Percentiles rank a stretch among this genome's conserved stretches.
phyloP scores from a whole-genome alignment of 2,797 vertebrate genomes.

The Gallirallus australis region DNA sequence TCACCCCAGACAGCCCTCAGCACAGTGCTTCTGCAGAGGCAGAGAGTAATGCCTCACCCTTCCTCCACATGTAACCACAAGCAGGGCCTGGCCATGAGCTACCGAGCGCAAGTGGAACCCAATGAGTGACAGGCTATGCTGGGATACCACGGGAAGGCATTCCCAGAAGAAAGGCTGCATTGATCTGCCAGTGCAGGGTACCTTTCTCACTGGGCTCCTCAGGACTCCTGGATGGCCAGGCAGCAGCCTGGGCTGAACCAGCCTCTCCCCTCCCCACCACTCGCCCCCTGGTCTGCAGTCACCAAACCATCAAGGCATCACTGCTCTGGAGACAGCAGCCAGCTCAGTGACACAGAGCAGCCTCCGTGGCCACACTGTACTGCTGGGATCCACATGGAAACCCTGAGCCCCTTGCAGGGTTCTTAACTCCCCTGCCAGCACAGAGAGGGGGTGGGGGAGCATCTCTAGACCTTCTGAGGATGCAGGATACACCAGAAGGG shows the following conservation, averaged over 20 bases:
- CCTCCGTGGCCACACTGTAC: neutral
- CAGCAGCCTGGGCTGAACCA: neutral
- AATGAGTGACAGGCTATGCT: neutral
- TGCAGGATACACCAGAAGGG: neutral
- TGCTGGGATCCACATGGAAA: neutral
- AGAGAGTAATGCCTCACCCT: neutral
- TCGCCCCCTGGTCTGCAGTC: neutral
- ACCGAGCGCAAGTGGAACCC: neutral
- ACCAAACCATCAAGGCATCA: fast-evolving
- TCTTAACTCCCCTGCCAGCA: neutral
- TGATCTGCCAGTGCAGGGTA: neutral
- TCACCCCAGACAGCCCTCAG: neutral
- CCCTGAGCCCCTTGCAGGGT: neutral
- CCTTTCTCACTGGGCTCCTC: constrained; percentile 13
- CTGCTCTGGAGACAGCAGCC: neutral
- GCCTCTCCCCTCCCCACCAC: neutral
- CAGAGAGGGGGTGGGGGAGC: neutral
- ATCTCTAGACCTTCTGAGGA: neutral
- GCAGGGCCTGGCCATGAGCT: neutral
- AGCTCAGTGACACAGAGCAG: neutral
- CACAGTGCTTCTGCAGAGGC: neutral
- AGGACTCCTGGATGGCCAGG: constrained; percentile 16
- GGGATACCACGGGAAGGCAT: neutral
- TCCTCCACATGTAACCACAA: neutral
- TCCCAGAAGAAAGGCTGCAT: constrained; percentile 35